These are phyloP conservation scores for Dione vanillae DNA, from an alignment of 2,888 invertebrate genomes.

Conservation along the genomic window DNA sequence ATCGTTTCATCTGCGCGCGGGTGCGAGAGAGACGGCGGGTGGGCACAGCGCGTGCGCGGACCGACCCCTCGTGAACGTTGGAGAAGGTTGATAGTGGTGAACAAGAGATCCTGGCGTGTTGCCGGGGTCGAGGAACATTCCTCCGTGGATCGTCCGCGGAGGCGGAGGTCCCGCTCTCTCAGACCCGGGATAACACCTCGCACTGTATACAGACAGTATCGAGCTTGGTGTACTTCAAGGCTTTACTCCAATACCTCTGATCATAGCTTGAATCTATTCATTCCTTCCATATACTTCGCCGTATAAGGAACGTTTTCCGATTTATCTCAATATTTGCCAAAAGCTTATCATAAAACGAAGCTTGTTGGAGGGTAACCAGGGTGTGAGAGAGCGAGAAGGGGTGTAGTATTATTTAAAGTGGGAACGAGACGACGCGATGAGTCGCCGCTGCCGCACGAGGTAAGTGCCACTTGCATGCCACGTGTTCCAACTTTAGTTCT, in stretches of 20 bases:
- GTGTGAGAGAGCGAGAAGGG: conserved; percentile 80
- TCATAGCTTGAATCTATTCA: conserved; percentile 12
- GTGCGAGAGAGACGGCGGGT: conserved; percentile 62
- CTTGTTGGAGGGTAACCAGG: conserved; percentile 58
- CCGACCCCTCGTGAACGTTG: conserved; percentile 76
- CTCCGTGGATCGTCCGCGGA: conserved; percentile 79
- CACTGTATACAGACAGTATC: conserved; percentile 50
- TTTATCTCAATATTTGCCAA: conserved; percentile 29
- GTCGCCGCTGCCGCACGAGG: conserved; percentile 74
- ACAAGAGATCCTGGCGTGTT: conserved; percentile 75
- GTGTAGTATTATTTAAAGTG: conserved; percentile 73
- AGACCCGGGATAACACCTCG: conserved; percentile 64
- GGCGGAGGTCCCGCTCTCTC: conserved; percentile 83
- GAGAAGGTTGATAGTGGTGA: conserved; percentile 74
- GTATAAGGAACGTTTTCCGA: conserved; percentile 12
- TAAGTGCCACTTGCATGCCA: conserved; percentile 78
- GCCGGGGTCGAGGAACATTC: conserved; percentile 76
- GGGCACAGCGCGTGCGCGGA: conserved; percentile 72
- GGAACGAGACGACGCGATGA: conserved; percentile 80
- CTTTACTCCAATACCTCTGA: conserved; percentile 25
- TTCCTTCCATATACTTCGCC: conserved; percentile 20
- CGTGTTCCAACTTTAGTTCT: conserved; percentile 71
- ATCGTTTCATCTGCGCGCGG: conserved; percentile 60
- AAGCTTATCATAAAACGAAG: conserved; percentile 34
- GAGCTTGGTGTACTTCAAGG: conserved; percentile 38